Evolutionary conservation across 2,113 vertebrate genomes (phyloP), one percentile per base, ranked within the genome.

Genomic region (Platysteira castanea): DNA sequence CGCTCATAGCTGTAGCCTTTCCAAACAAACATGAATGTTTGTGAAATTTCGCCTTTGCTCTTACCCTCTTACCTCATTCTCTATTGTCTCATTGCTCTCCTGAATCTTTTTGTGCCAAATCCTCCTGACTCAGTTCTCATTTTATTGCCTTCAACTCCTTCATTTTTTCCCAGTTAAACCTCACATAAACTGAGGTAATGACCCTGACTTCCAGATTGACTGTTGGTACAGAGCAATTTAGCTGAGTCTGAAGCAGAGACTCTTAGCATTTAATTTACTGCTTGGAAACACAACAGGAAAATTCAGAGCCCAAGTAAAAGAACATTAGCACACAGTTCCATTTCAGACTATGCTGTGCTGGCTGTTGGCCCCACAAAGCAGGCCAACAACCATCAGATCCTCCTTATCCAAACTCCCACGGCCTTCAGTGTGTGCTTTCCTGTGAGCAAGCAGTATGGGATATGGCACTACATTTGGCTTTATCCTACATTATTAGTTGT

Each of bases 1-100:
- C 99, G 98, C 96, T 99, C 98, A 0, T 99, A 99, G 97, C 99
- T 99, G 84, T 99, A 99, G 56, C 98, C 99, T 99, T 97, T 91
- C 84, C 87, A 96, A 31, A 93, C 30, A 86, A 81, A 52, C 42
- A 22, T 20, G 10, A 64, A 56, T 81, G 57, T 30, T 93, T 82
- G 68, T 88, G 49, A 84, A 87, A 77, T 69, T 73, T 30, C 2
- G 3, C 21, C 46, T 69, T 21, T 22, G 31, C 33, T 86, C 28
- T 49, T 56, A 67, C 26, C 23, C 44, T 70, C 71, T 65, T 68
- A 56, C 41, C 46, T 94, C 47, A 69, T 63, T 59, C 30, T 50
- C 54, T 56, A 0, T 8, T 77, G 70, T 70, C 70, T 89, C 54
- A 37, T 17, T 77, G 37, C 53, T 59, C 46, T 47, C 54, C 41